Evolutionary conservation across 2,797 vertebrate genomes (phyloP).

Genomic region (Spatula clypeata): DNA sequence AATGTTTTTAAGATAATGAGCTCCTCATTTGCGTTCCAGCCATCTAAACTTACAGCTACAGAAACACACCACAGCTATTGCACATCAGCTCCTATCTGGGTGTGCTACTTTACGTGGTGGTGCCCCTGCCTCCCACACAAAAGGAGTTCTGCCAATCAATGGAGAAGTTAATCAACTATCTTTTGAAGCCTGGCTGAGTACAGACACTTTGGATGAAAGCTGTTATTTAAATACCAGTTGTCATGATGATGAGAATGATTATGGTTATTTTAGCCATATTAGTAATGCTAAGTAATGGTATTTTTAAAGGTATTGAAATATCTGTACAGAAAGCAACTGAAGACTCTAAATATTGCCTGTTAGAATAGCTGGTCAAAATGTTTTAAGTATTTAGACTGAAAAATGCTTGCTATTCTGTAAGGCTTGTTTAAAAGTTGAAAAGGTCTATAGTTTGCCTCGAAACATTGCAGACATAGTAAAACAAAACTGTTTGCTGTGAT

Average conservation of each 20-base stretch:
- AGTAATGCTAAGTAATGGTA: neutral
- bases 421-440: neutral
- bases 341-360: neutral
- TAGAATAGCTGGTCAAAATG: neutral
- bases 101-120: neutral
- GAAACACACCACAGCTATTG: rapidly evolving
- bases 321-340: neutral
- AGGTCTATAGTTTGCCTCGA: neutral
- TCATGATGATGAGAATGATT: neutral
- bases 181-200: neutral
- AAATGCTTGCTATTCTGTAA: neutral
- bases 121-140: neutral
- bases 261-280: neutral
- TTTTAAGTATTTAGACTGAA: neutral
- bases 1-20: neutral
- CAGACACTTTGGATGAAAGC: neutral
- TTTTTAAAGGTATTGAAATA: neutral
- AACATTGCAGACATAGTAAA: neutral
- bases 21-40: neutral
- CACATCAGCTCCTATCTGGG: neutral
- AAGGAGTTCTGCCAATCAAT: neutral
- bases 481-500: neutral
- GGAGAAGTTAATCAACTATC: neutral
- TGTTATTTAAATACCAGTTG: neutral
- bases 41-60: neutral